These are phyloP conservation scores for Diaprepes abbreviatus DNA, from an alignment of 2,888 invertebrate genomes.

Conservation along the genomic window DNA sequence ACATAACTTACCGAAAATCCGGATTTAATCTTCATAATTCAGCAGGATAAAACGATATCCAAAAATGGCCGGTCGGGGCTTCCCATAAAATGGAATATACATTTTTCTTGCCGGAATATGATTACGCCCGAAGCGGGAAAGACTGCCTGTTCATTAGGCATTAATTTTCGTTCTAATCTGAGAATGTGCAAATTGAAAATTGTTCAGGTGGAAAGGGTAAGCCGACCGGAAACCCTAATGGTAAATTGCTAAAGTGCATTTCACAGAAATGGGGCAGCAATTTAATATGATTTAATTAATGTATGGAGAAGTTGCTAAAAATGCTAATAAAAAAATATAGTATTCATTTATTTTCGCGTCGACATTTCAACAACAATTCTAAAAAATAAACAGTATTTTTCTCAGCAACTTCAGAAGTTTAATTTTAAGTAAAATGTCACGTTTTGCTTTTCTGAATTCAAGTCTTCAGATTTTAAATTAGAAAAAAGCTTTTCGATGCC, in stretches of 20 bases:
- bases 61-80: constrained; percentile 25
- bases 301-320: no score
- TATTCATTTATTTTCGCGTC: no score
- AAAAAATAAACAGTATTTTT: no score
- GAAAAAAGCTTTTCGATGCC: background rate
- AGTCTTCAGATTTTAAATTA: no score
- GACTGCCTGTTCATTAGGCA: constrained; percentile 61
- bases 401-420: no score
- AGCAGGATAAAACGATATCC: constrained; percentile 33
- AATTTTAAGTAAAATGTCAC: no score
- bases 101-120: constrained; percentile 49
- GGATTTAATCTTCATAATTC: constrained; percentile 41
- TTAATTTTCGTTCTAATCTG: constrained; percentile 64
- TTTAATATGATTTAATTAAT: background rate
- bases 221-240: constrained; percentile 64
- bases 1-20: constrained; percentile 29
- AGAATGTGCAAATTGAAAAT: constrained; percentile 65
- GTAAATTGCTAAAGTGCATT: constrained; percentile 42
- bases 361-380: no score
- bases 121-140: constrained; percentile 49
- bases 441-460: no score
- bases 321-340: no score
- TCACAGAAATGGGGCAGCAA: background rate
- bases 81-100: constrained; percentile 43
- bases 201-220: constrained; percentile 64